Base-by-base conservation (phyloP, 2,888 invertebrate genomes). In the Pemphredon lugubris region DNA sequence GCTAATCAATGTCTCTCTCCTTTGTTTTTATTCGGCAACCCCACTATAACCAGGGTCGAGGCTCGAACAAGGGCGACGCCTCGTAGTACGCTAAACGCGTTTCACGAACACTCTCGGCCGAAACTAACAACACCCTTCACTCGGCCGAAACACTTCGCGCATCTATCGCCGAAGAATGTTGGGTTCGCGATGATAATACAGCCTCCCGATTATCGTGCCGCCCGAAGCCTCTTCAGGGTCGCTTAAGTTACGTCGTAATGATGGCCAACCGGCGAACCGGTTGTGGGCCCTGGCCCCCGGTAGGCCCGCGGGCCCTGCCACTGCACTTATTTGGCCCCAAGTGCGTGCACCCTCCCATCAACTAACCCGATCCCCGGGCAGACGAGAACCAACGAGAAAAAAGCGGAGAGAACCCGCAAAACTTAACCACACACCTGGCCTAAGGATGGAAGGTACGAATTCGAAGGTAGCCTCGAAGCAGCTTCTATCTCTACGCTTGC, bases 321-420 rank as follows among this genome's bases (percentile, higher is more conserved):
- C 79, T 73, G 75, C 75, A 80, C 78, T 79, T 80, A 79, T 79
- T 79, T 66, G 75, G 79, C 68, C 75, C 77, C 73, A 44, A 21
- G 63, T 32, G 26, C 44, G 63, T 34, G 44, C 47, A 60, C 61
- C 64, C 72, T 55, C 57, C n/a, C 65, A 55, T 58, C 70, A n/a
- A 51, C 72, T 75, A 79, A 78, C 72, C 75, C 75, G 75, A 76
- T 73, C 68, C 23, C 59, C n/a, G n/a, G 34, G 23, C 73, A 64
- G 74, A 68, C 73, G 57, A 57, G 55, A 37, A 30, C 14, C 20
- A 13, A 21, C 11, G 30, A 58, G 48, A 34, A 58, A 51, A 75
- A 48, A 16, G 39, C 32, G 64, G 50, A 37, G 45, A 58, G 71
- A 80, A 76, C 66, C 68, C 79, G 39, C 73, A 79, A 79, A 79